Base-by-base conservation (phyloP, 2,113 vertebrate genomes). In the Gila orcuttii region DNA sequence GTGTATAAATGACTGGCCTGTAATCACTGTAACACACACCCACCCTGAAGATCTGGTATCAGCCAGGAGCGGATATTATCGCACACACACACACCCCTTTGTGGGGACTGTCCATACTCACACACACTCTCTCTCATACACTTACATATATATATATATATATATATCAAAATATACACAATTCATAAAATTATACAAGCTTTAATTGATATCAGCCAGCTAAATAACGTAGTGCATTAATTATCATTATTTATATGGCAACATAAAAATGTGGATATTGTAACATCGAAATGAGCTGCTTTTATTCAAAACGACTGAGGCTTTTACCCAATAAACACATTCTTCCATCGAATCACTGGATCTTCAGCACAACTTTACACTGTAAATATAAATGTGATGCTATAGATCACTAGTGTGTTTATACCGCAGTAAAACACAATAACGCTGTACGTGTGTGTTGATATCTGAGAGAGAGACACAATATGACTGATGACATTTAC, bases 21-120 rank as follows among this genome's bases (percentile, higher is more conserved):
- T 88, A 86, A 88, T 88, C 87, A 88, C 82, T 7, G 69, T 39
- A 84, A 57, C n/a, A 33, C 83, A 82, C 79, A 79, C 73, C 21
- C 79, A 86, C 79, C 71, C 62, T 36, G 39, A 71, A 57, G 62
- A 86, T 86, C 80, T 74, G 57, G 84, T 83, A 66, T 33, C 12
- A 15, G 60, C 52, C 68, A 31, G 36, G 28, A 83, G 57, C 64
- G 80, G 87, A 74, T 79, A 83, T 86, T 79, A 57, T 57, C 55
- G 21, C 50, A 64, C 2, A 62, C 60, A 62, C 59, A 64, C 60
- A n/a, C 60, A 4, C n/a, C 25, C 19, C 33, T 36, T 36, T 36
- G 33, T 36, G 3, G 3, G 3, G 33, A 36, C 33, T 36, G 3
- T 36, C 12, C 55, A 19, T 5, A 15, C 3, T 3, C 57, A 60